These are phyloP conservation scores for Epirrita christyi DNA, from an alignment of 2,888 invertebrate species.

Conservation along the genomic window DNA sequence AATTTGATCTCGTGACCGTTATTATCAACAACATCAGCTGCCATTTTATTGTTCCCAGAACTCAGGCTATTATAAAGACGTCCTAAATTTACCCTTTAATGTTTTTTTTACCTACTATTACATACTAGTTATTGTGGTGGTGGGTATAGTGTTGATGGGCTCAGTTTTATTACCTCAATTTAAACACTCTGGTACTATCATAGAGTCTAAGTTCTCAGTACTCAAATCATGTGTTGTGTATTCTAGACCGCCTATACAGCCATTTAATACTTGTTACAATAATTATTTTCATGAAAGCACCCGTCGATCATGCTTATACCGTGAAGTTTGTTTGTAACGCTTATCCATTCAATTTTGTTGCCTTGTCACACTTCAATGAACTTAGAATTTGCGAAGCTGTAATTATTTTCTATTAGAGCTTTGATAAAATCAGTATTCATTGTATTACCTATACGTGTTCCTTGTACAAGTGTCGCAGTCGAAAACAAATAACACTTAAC, in stretches of 20 bases:
- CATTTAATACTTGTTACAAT: conserved; percentile 37
- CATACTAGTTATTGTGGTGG: no score
- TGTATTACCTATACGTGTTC: no score
- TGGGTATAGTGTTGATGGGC: background rate
- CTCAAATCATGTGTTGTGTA: conserved; percentile 5
- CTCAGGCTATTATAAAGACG: no score
- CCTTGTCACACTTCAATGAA: conserved; percentile 32
- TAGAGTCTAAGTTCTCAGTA: conserved; percentile 4
- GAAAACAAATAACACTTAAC: no score
- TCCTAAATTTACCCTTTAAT: no score
- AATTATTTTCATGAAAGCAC: conserved; percentile 52
- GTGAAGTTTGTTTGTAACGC: conserved; percentile 52
- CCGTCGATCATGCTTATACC: conserved; percentile 46
- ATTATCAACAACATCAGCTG: no score
- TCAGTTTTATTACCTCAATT: conserved; percentile 2
- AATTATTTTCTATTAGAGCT: conserved; percentile 14
- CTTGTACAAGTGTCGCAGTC: no score
- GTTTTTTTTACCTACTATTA: no score
- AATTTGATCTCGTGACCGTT: no score
- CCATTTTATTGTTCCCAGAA: no score
- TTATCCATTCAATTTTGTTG: conserved; percentile 43
- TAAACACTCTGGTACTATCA: background rate
- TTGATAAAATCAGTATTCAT: no score
- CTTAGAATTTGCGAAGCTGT: conserved; percentile 8
- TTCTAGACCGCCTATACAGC: conserved; percentile 18